Base-by-base conservation (phyloP, 1,140 invertebrate genomes). In the Leptinotarsa undecemlineata region DNA sequence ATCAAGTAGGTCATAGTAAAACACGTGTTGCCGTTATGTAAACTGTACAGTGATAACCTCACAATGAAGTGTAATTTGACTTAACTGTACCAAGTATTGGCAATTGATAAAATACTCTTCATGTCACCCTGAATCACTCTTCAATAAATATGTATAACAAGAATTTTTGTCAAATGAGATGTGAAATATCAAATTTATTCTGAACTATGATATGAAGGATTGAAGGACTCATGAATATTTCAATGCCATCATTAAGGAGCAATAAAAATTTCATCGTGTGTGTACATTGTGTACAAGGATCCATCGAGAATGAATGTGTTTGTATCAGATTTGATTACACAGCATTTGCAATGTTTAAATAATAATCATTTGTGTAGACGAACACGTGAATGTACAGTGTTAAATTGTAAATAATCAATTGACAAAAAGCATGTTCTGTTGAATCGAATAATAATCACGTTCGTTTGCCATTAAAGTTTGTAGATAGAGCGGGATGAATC, bases 361-460 rank as follows among this genome's bases (percentile, higher is more conserved):
- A 57, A 57, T 57, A 57, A 57, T 57, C n/a, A n/a, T 57, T 57
- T 57, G 51, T 57, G 51, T 14, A 57, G 51, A 57, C 51, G n/a
- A 15, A 57, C 51, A 57, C 51, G 51, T 57, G 51, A 57, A 57
- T 17, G 51, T 17, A 17, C 6, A 57, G 4, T 57, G 51, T 19
- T 57, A 17, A 57, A 17, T 57, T 57, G n/a, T 57, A 17, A 57
- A 19, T 57, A 57, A 15, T 8, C 4, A 57, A 57, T 57, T 57
- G 51, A 19, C 51, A 57, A 57, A 57, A 57, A 15, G n/a, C 51
- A 57, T 57, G 51, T 57, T n/a, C 14, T 19, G n/a, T 57, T n/a
- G 51, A 57, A 57, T 57, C 51, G 6, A n/a, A 57, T 57, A 19
- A 57, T 57, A 57, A 57, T 57, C 51, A 57, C 51, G 51, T 57